These are phyloP conservation scores for Parazoanthus swiftii DNA, from an alignment of 92 coral and sea anemone genomes.

Conservation along the genomic window DNA sequence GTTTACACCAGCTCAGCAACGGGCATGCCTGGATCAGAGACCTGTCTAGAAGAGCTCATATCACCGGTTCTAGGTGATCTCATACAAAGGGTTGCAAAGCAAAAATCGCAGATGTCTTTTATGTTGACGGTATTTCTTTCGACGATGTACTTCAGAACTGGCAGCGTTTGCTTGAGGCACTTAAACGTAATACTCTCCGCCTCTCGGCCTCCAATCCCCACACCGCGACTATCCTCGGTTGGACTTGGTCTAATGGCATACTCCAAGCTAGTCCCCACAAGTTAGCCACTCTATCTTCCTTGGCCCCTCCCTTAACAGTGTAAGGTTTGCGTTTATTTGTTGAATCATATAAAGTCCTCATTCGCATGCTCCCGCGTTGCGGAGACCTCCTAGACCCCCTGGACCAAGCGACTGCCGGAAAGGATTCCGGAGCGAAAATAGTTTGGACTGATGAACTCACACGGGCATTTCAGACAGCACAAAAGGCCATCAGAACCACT, in stretches of 20 bases:
- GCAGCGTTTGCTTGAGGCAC: slow-evolving; percentile 41
- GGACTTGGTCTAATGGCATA: slow-evolving; percentile 42
- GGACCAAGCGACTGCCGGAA: slow-evolving; percentile 28
- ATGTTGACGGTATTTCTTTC: slow-evolving; percentile 33
- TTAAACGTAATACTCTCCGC: background rate
- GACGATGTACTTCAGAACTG: slow-evolving; percentile 41
- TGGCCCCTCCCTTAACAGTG: slow-evolving; percentile 40
- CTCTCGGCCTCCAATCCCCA: slow-evolving; percentile 6
- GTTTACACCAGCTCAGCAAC: too few relatives aligned
- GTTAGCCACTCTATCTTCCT: slow-evolving; percentile 47
- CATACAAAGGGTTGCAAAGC: slow-evolving; percentile 41
- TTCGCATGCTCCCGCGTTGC: slow-evolving; percentile 32
- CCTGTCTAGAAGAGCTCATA: background rate
- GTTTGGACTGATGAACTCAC: slow-evolving; percentile 21
- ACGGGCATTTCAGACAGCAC: slow-evolving; percentile 27
- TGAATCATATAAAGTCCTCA: slow-evolving; percentile 39
- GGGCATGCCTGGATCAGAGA: too few relatives aligned
- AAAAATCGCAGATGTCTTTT: slow-evolving; percentile 11
- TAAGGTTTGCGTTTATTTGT: slow-evolving; percentile 52
- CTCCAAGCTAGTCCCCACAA: too few relatives aligned
- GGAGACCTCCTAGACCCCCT: slow-evolving; percentile 38
- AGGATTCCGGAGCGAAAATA: background rate
- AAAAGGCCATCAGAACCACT: slow-evolving; percentile 13
- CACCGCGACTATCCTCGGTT: background rate
- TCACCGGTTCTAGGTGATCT: slow-evolving; percentile 48